A percentile compares a stretch with the other conserved stretches of the same genome.
phyloP scores from a whole-genome alignment of 2,888 invertebrate genomes.

The Phymatocera aterrima region DNA sequence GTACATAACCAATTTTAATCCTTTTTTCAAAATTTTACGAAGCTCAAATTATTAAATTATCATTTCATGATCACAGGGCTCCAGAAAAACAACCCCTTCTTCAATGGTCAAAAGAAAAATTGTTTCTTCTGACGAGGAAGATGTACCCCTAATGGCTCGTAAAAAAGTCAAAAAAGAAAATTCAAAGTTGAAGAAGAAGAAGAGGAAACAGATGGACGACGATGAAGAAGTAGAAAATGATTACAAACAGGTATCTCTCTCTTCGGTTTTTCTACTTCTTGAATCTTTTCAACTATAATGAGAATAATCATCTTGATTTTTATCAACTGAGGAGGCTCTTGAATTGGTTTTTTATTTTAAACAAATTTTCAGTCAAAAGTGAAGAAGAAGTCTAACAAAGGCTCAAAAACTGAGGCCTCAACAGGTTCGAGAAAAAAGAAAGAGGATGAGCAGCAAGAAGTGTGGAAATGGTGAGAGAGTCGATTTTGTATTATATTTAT shows the following conservation, averaged over 20 bases:
- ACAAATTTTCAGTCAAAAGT: conserved; percentile 61
- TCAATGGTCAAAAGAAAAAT: conserved; percentile 75
- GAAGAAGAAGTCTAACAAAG: conserved; percentile 66
- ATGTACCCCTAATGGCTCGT: conserved; percentile 81
- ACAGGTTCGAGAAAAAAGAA: conserved; percentile 86
- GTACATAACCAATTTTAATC: neutral
- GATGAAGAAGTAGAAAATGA: conserved; percentile 66
- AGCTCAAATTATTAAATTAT: neutral
- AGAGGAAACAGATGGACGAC: conserved; percentile 66
- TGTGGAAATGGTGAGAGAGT: conserved; percentile 91
- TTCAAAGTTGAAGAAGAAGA: conserved; percentile 79
- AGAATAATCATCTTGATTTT: neutral
- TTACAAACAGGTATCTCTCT: conserved; percentile 63
- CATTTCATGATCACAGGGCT: neutral
- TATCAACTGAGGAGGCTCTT: too few relatives aligned
- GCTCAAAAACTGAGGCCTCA: conserved; percentile 69
- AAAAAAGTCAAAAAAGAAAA: conserved; percentile 82
- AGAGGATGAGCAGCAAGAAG: conserved; percentile 88
- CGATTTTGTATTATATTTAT: conserved; percentile 29
- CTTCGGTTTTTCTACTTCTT: neutral
- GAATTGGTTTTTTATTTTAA: too few relatives aligned
- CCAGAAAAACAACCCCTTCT: conserved; percentile 52
- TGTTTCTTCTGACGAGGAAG: conserved; percentile 77
- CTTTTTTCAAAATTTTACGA: neutral
- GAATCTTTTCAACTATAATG: neutral